Evolutionary conservation across 2,113 vertebrate genomes (phyloP).

Genomic region (Thalassarche chlororhynchos): DNA sequence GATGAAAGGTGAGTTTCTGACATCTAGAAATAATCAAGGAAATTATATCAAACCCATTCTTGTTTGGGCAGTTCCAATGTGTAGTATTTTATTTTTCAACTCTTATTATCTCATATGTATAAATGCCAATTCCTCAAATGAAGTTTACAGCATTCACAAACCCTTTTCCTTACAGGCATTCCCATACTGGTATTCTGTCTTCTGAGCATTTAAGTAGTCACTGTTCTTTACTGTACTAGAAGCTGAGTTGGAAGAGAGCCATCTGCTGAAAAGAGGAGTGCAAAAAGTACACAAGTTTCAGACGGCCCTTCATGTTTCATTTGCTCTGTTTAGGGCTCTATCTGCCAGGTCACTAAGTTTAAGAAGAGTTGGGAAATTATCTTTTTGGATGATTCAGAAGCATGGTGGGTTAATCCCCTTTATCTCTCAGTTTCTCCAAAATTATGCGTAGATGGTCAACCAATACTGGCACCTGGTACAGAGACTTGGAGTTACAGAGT

Average conservation of each 20-base stretch:
- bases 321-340: not conserved
- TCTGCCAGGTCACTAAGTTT: not conserved
- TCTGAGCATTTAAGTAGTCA: not conserved
- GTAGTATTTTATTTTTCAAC: not conserved
- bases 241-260: not conserved
- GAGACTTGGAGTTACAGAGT: not conserved
- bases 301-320: not conserved
- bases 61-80: not conserved
- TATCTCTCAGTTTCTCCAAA: not conserved
- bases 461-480: not conserved
- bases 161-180: not conserved
- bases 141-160: not conserved
- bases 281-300: not conserved
- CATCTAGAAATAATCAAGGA: not conserved
- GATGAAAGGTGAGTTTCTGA: not conserved
- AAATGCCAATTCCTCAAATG: not conserved
- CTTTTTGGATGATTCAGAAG: not conserved
- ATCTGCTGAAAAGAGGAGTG: not conserved
- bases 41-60: not conserved
- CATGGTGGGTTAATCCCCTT: not conserved
- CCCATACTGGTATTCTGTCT: not conserved
- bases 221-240: not conserved
- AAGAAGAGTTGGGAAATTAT: not conserved
- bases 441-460: not conserved
- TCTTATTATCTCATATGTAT: not conserved